Evolutionary conservation across 1,140 invertebrate species (phyloP).

Genomic region (Tetraneura akinire): DNA sequence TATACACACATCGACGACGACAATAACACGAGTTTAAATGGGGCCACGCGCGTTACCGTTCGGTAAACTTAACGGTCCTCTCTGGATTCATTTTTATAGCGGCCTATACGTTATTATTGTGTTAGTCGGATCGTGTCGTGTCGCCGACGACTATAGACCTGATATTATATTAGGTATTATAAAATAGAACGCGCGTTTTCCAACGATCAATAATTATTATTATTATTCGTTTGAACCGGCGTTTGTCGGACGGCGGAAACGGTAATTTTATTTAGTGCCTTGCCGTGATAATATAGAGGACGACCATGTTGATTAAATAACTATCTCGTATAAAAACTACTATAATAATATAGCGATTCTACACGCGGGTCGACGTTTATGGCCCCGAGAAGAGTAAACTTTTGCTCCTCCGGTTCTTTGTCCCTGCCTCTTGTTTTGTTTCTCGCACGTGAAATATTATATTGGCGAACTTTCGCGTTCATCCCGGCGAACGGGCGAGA

Average conservation of each 20-base stretch:
- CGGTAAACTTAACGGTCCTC: constrained; percentile 34
- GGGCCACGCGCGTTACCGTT: constrained; percentile 33
- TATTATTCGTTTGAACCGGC: background rate
- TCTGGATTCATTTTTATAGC: constrained; percentile 35
- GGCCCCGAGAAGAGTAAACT: background rate
- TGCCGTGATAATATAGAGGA: background rate
- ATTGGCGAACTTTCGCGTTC: constrained; percentile 15
- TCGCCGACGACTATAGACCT: background rate
- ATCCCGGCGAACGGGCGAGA: background rate
- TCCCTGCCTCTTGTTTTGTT: background rate
- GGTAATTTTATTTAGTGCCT: constrained; percentile 48
- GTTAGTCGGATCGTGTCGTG: too few relatives aligned
- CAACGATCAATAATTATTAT: too few relatives aligned
- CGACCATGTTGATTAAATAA: constrained; percentile 47
- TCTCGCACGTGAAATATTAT: background rate
- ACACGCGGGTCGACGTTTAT: background rate
- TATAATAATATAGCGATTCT: background rate
- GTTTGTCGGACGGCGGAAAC: background rate
- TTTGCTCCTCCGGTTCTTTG: constrained; percentile 20
- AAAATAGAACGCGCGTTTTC: background rate
- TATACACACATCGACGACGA: too few relatives aligned
- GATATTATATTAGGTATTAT: too few relatives aligned
- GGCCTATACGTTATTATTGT: too few relatives aligned
- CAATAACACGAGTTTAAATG: constrained; percentile 46
- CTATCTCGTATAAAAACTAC: constrained; percentile 36